Base-by-base conservation (phyloP, 2,888 invertebrate species). In the Cosmia trapezina region DNA sequence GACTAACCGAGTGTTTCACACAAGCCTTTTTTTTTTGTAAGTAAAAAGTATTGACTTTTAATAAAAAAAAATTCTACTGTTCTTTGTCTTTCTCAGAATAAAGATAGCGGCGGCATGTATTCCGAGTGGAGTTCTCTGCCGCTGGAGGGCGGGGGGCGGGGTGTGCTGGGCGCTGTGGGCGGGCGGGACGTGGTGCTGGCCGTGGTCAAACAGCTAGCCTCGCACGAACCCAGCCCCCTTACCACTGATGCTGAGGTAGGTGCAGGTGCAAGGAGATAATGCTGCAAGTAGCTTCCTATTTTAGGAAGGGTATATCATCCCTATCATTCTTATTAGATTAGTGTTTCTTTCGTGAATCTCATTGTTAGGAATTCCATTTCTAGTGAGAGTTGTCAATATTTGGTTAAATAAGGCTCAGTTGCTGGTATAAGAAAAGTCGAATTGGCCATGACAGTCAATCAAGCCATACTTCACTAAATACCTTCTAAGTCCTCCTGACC, bases 211-310 rank as follows among this genome's bases (percentile, higher is more conserved):
- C 98, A 98, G 89, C 96, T 99, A 9, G 97, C 98, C 2, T 98
- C 98, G 83, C 98, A 98, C 80, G 98, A 98, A 87, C 98, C 98
- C 7, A 98, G 98, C 90, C 97, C 97, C 47, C 96, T 99, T 70
- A 97, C 97, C 41, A 98, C 98, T 64, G 99, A 99, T 92, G 97
- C 96, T 90, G 98, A 99, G 97, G 98, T 98, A 91, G 37, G 3
- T 14, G 19, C 9, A 7, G 37, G 1, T 14, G 22, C 9, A 7
- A 22, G 19, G 19, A 22, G 11, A 45, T 22, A 41, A 14, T 43
- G 12, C 8, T 45, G n/a, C 37, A 41, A 19, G 19, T 22, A 11
- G 22, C 9, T 67, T 33, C 1, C 22, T 49, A 63, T 49, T 68
- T 45, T 19, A 56, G 17, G 9, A 22, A 17, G 28, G 8, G 28